Conservation (phyloP, 2,113 vertebrate species). For the Sardina pilchardus region DNA sequence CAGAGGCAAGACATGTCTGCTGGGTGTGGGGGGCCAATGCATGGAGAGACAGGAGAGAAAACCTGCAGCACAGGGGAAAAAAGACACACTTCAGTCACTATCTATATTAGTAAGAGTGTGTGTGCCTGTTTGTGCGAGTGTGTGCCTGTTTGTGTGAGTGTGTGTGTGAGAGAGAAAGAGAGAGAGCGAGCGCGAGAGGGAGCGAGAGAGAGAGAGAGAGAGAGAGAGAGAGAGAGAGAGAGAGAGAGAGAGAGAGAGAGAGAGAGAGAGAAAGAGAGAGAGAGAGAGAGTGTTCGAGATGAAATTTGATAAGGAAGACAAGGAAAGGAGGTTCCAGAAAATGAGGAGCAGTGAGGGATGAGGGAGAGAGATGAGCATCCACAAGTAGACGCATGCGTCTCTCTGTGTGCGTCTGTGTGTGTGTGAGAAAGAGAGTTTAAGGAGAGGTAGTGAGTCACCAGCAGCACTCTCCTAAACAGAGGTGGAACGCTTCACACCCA, state of each 20-base stretch:
- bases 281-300: no score
- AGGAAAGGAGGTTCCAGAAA: no score
- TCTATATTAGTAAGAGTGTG: not conserved
- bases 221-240: slow-evolving; percentile 31
- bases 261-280: slow-evolving; percentile 35
- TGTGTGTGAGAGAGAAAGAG: not conserved
- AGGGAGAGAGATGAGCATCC: slow-evolving; percentile 7
- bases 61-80: slow-evolving; percentile 17
- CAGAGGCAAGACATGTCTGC: slow-evolving; percentile 18
- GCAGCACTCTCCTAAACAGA: no score
- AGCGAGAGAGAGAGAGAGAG: slow-evolving; percentile 15
- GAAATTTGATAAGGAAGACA: not conserved
- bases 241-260: slow-evolving; percentile 51
- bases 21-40: slow-evolving; percentile 33
- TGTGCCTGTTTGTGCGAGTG: no score
- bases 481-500: no score
- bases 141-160: no score
- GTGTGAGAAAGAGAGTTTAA: no score
- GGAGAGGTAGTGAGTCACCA: slow-evolving; percentile 31
- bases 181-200: slow-evolving; percentile 35
- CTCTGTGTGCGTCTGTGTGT: no score
- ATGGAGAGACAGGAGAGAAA: not conserved
- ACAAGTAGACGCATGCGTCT: no score
- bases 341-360: no score
- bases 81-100: not conserved